Percentiles rank a stretch among this genome's conserved stretches.
Evolutionary conservation across 2,888 invertebrate genomes (phyloP).

Genomic region (Leucophenga montana): DNA sequence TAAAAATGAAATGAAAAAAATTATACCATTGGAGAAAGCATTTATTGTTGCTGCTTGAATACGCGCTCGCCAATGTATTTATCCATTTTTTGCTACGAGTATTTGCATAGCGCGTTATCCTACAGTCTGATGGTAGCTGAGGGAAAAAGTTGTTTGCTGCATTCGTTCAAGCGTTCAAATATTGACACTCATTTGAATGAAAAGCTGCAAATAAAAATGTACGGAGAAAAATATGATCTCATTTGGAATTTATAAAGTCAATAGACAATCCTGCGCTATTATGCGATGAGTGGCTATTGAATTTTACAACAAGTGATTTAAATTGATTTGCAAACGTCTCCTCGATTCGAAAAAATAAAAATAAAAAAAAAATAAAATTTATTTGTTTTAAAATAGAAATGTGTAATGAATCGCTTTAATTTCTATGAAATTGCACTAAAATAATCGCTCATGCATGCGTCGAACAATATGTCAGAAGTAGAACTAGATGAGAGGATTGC

Average conservation of each 20-base stretch:
- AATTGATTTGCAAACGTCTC: conserved; percentile 18
- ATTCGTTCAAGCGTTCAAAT: conserved; percentile 20
- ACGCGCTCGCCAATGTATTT: not conserved
- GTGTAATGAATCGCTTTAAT: not conserved
- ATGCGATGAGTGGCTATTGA: conserved; percentile 14
- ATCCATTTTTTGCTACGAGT: not conserved
- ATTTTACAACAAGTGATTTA: conserved; percentile 10
- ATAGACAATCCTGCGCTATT: not conserved
- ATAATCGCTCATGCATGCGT: not conserved
- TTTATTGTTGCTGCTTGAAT: conserved; percentile 7
- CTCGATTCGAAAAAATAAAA: not conserved
- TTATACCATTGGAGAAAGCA: not conserved
- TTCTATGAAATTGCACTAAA: conserved; percentile 10
- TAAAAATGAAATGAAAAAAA: conserved; percentile 38
- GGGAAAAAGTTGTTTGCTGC: not conserved
- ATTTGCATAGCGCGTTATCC: conserved; percentile 7
- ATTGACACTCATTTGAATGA: conserved; percentile 23
- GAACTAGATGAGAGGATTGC: not conserved
- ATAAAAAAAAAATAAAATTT: not conserved
- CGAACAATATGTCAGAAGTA: conserved; percentile 16
- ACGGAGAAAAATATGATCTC: conserved; percentile 19
- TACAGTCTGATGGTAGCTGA: not conserved
- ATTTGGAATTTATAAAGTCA: conserved; percentile 24
- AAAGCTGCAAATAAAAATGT: conserved; percentile 12
- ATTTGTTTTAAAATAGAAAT: conserved; percentile 9